Conservation (phyloP, 2,113 vertebrate species). For the Microcebus murinus region DNA sequence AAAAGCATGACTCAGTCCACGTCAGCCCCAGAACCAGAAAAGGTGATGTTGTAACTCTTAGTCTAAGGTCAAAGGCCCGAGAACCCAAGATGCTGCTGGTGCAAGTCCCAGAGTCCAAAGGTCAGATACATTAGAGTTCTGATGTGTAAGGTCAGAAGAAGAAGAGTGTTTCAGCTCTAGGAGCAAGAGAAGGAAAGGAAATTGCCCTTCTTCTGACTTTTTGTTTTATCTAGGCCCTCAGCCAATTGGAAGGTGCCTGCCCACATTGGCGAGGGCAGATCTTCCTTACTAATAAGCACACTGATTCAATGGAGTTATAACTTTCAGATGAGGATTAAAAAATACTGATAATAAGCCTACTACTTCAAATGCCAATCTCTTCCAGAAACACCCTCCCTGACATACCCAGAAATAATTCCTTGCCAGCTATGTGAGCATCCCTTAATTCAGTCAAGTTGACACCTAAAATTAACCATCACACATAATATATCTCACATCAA, state of each 20-base stretch:
- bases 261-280: not conserved
- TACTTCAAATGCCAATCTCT: not conserved
- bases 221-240: not conserved
- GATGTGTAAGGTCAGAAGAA: not conserved
- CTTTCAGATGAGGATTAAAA: too few species aligned
- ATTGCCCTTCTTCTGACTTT: not conserved
- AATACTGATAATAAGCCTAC: not conserved
- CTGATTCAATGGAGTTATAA: too few species aligned
- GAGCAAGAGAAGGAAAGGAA: not conserved
- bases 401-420: not conserved
- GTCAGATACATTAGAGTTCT: not conserved
- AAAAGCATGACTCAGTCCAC: not conserved
- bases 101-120: not conserved
- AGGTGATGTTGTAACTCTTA: rapidly evolving
- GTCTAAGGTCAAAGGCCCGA: not conserved
- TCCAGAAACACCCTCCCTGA: not conserved
- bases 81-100: not conserved
- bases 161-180: not conserved
- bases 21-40: not conserved
- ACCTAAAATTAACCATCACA: not conserved
- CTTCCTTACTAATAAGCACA: not conserved
- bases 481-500: not conserved
- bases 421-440: not conserved
- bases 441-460: not conserved
- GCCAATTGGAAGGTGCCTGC: too few species aligned